phyloP scores from a whole-genome alignment of 2,888 invertebrate genomes.

The Penaeus monodon region DNA sequence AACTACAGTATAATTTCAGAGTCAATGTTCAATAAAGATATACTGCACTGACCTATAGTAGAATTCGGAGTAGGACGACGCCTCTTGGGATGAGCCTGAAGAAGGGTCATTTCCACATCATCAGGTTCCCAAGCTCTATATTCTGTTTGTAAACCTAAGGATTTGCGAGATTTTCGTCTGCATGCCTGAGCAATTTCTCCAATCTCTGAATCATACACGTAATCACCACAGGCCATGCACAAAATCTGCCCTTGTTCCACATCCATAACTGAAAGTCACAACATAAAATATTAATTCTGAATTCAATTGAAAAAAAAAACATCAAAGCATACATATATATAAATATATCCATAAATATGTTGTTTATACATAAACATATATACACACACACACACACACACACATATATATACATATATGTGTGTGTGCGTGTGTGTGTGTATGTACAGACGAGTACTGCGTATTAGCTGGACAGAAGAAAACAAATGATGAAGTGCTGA shows the following conservation, averaged over 20 bases:
- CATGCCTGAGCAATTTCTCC: conserved; percentile 69
- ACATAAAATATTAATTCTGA: conserved; percentile 10
- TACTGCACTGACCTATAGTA: conserved; percentile 76
- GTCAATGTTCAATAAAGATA: no score
- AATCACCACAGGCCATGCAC: conserved; percentile 92
- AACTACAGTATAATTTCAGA: no score
- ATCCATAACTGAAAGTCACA: conserved; percentile 79
- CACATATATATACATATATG: no score
- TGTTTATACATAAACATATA: no score
- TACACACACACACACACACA: no score
- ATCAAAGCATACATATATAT: no score
- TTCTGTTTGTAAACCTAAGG: conserved; percentile 70
- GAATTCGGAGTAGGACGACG: conserved; percentile 85
- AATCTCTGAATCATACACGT: conserved; percentile 86
- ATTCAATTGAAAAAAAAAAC: no score
- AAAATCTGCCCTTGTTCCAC: conserved; percentile 88
- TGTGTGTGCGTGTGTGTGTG: no score
- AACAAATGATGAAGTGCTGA: no score
- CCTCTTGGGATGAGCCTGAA: conserved; percentile 82
- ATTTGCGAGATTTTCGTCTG: conserved; percentile 65
- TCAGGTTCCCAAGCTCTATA: conserved; percentile 85
- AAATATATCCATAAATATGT: no score
- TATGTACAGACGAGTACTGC: no score
- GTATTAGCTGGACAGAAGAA: no score
- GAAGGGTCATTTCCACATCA: conserved; percentile 81